phyloP scores from a whole-genome alignment of 2,797 vertebrate genomes.

The Percopsis omiscomaycus region DNA sequence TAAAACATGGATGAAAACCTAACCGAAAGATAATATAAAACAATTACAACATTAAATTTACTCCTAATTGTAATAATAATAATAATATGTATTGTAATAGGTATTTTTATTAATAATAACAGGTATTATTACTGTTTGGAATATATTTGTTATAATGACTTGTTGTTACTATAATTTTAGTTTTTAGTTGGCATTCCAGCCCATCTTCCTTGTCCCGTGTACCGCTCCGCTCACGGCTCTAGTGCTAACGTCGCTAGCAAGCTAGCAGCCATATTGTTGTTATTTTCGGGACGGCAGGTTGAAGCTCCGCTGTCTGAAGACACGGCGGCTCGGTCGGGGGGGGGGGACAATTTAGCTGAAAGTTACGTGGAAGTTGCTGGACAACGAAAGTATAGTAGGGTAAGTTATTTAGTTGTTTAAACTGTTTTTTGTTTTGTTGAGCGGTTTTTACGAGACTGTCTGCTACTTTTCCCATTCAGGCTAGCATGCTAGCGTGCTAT shows the following conservation, averaged over 20 bases:
- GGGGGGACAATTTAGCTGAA: constrained; percentile 12
- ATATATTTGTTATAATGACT: background rate
- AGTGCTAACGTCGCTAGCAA: constrained; percentile 1
- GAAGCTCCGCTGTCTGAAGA: constrained; percentile 47
- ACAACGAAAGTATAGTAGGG: constrained; percentile 36
- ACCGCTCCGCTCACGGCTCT: background rate
- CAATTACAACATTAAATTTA: no score
- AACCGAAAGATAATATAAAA: no score
- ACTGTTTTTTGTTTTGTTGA: constrained; percentile 19
- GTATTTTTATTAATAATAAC: background rate
- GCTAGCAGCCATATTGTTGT: constrained; percentile 75
- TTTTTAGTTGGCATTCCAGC: background rate
- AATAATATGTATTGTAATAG: no score
- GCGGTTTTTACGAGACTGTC: constrained; percentile 12
- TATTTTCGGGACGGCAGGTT: constrained; percentile 40
- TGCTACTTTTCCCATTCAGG: constrained; percentile 42
- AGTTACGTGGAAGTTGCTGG: constrained; percentile 31
- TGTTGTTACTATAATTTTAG: background rate
- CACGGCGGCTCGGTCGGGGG: constrained; percentile 29
- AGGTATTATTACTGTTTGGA: background rate
- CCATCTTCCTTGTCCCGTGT: background rate
- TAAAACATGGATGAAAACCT: no score
- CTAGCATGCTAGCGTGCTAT: constrained; percentile 33
- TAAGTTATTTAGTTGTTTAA: constrained; percentile 37
- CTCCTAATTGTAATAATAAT: no score